Evolutionary conservation across 1,140 invertebrate genomes (phyloP), one percentile per base, ranked within the genome.

Genomic region (Periplaneta americana): DNA sequence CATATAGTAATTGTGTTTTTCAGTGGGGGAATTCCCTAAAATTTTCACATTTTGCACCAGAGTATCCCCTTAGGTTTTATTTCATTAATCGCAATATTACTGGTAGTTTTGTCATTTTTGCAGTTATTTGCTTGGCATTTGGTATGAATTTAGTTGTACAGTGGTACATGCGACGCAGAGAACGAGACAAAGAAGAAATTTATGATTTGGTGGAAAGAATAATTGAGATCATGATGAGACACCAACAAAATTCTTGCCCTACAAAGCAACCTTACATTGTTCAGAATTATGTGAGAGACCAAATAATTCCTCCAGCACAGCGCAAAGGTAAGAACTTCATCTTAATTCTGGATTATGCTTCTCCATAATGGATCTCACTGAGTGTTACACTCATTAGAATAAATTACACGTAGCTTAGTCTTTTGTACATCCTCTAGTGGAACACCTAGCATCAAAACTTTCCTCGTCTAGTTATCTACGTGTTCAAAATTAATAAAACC

Each of bases 251-350:
- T 66, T 6, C 48, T n/a, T 28, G 22, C 22, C 10, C 79, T 34
- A 39, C 37, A 4, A 31, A 48, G 13, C 79, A 80, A n/a, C 28
- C 37, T 9, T 80, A 18, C 48, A 37, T 80, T 28, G 79, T 39
- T 15, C 31, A 74, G 37, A 80, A 80, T 48, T 39, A 80, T 28
- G 48, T 80, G 35, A 35, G 79, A 31, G 79, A 80, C 79, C 79
- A 80, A 39, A 3, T 80, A 15, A 80, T 80, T 31, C 39, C 35
- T 34, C 79, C 79, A 34, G 32, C 34, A 48, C 37, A 80, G 37
- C 32, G 79, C 22, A 48, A 39, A 28, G 28, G 77, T 79, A 34
- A 79, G 77, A 33, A 39, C 15, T 28, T 10, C n/a, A 66, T 66
- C n/a, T 66, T n/a, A 66, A 18, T 66, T 18, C 17, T 66, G 57